Base-by-base conservation (phyloP, 2,113 vertebrate species). In the Phaethornis superciliosus region DNA sequence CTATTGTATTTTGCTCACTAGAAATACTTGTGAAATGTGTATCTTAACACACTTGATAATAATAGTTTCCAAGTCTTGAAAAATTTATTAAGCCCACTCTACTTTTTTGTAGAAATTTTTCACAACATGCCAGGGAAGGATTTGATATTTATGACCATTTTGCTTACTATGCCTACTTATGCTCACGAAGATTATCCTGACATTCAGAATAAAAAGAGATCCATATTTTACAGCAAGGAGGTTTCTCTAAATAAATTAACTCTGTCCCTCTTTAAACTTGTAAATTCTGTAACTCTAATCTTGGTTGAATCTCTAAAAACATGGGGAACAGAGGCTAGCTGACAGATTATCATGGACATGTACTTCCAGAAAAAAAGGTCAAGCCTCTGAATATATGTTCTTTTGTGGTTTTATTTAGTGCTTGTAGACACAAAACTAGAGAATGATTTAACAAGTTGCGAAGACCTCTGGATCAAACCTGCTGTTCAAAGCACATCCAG, bases 21-120 rank as follows among this genome's bases (percentile, higher is more conserved):
- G 18, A 82, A 75, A 24, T 23, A 27, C 5, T 84, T 81, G 5
- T 44, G 16, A 87, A 84, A 63, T 59, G 56, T 15, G 7, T 44
- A 58, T 71, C 2, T 32, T 88, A 30, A 28, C 3, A 59, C 0
- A 2, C 5, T 68, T 26, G 8, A 42, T 22, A 54, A 6, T 44
- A 58, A 33, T n/a, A 5, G 10, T 55, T 65, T 44, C 24, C 15
- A 40, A 81, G 17, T 46, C 28, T 51, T n/a, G 9, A 68, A 51
- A 0, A 71, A 55, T 33, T n/a, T 30, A 52, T 4, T 21, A 13
- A 75, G 9, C 2, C 2, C 1, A 2, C 1, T 65, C 8, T 35
- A 10, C 40, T 55, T 17, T 60, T 55, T 23, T 47, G 12, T 15
- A 26, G 44, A 23, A 40, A 10, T 32, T 63, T 72, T 69, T 77